Conservation (phyloP, 2,113 vertebrate species). For the Toxotes chatareus region DNA sequence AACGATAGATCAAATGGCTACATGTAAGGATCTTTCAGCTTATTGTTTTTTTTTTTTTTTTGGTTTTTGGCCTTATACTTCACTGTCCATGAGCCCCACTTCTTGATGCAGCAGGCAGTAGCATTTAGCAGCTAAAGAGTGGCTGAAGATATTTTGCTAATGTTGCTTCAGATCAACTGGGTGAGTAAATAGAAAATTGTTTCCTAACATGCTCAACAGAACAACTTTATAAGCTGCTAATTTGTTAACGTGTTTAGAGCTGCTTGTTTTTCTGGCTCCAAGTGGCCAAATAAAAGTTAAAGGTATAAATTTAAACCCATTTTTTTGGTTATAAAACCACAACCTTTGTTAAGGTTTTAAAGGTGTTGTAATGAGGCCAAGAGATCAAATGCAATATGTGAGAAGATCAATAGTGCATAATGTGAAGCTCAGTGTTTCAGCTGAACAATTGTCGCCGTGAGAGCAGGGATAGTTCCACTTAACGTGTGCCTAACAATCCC, state of each 20-base stretch:
- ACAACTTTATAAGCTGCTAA: not conserved
- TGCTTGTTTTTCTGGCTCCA: not conserved
- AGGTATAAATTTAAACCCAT: not conserved
- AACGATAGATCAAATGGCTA: not conserved
- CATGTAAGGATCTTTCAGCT: not conserved
- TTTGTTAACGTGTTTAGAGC: not conserved
- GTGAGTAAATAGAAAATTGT: not conserved
- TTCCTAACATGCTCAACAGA: not conserved
- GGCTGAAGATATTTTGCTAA: not conserved
- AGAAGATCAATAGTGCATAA: constrained; percentile 62
- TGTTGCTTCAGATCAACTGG: not conserved
- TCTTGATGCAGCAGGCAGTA: no score
- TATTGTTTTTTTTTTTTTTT: not conserved
- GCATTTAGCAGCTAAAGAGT: not conserved
- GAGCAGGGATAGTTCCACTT: constrained; percentile 66
- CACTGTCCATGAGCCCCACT: not conserved
- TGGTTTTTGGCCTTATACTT: not conserved
- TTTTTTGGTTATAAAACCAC: constrained; percentile 6
- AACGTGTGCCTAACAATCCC: constrained; percentile 67
- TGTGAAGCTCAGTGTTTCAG: constrained; percentile 55
- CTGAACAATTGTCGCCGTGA: constrained; percentile 47
- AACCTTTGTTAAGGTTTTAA: constrained; percentile 6
- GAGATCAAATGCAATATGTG: constrained; percentile 32
- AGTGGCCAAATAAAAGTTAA: not conserved
- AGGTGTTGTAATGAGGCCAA: constrained; percentile 56